These are phyloP conservation scores for Ectemnius continuus DNA, from an alignment of 2,888 invertebrate genomes.

Conservation along the genomic window DNA sequence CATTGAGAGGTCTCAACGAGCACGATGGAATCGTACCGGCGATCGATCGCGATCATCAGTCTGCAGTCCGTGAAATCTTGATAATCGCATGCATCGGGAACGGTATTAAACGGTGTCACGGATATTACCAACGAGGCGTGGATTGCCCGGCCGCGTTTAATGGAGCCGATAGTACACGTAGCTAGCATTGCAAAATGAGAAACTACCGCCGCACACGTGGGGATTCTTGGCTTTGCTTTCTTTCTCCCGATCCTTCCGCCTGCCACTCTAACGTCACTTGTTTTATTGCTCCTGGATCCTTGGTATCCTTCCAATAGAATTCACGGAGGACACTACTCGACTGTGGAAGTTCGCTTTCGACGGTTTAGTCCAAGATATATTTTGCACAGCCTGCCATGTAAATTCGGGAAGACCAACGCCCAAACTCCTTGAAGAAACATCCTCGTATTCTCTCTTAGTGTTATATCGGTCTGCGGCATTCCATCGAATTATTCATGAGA, in stretches of 20 bases:
- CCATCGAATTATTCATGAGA: background rate
- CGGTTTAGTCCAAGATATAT: conserved; percentile 2
- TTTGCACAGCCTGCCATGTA: conserved; percentile 6
- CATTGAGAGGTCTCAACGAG: too few relatives aligned
- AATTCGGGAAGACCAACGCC: background rate
- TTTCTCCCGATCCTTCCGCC: background rate
- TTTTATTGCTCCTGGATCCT: conserved; percentile 10
- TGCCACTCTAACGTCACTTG: background rate
- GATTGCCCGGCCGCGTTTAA: background rate
- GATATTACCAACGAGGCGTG: conserved; percentile 9
- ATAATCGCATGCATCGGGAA: conserved; percentile 24
- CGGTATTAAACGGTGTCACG: conserved; percentile 36
- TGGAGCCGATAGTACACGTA: background rate
- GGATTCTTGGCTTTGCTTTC: conserved; percentile 30
- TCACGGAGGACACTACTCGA: background rate
- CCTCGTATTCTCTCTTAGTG: background rate
- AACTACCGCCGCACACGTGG: conserved; percentile 1
- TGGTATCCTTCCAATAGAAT: background rate
- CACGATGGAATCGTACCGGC: background rate
- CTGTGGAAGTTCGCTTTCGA: background rate
- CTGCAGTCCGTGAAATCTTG: background rate
- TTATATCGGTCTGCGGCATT: background rate
- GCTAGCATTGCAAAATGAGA: background rate
- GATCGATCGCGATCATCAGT: conserved; percentile 18
- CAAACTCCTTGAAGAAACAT: background rate